phyloP scores from a whole-genome alignment of 2,888 invertebrate genomes.

The Drosophila paramelanica region DNA sequence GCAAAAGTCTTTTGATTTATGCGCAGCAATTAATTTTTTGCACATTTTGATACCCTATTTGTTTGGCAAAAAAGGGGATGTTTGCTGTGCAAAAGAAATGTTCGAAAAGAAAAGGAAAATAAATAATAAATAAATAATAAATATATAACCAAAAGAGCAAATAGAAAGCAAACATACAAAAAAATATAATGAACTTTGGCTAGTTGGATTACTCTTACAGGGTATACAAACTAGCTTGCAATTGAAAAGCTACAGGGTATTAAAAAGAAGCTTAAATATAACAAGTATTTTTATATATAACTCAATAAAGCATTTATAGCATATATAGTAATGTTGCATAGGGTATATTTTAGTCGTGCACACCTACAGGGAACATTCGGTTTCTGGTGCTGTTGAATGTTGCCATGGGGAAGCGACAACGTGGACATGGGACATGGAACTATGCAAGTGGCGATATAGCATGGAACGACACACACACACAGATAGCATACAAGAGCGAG shows the following conservation, averaged over 20 bases:
- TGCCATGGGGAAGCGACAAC: conserved; percentile 58
- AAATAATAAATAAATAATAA: no score
- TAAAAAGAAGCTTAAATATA: no score
- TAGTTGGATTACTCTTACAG: no score
- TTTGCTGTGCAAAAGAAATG: not conserved
- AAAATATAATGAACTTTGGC: no score
- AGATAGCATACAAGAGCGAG: conserved; percentile 4
- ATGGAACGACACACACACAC: conserved; percentile 35
- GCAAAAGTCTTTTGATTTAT: conserved; percentile 81
- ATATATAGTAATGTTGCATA: not conserved
- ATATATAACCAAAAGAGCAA: not conserved
- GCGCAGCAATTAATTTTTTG: conserved; percentile 82
- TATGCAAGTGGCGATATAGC: conserved; percentile 73
- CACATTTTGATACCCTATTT: conserved; percentile 60
- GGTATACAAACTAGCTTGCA: no score
- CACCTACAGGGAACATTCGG: not conserved
- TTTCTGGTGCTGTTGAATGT: conserved; percentile 34
- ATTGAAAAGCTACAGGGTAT: no score
- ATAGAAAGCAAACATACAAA: no score
- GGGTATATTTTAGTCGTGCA: conserved; percentile 13
- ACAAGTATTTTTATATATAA: no score
- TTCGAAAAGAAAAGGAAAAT: not conserved
- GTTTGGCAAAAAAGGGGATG: conserved; percentile 12
- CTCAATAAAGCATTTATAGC: no score
- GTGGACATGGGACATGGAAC: conserved; percentile 68